Percentiles rank a stretch among this genome's conserved stretches.
Conservation (phyloP, 2,113 vertebrate species). For the Ammodytes dubius region DNA sequence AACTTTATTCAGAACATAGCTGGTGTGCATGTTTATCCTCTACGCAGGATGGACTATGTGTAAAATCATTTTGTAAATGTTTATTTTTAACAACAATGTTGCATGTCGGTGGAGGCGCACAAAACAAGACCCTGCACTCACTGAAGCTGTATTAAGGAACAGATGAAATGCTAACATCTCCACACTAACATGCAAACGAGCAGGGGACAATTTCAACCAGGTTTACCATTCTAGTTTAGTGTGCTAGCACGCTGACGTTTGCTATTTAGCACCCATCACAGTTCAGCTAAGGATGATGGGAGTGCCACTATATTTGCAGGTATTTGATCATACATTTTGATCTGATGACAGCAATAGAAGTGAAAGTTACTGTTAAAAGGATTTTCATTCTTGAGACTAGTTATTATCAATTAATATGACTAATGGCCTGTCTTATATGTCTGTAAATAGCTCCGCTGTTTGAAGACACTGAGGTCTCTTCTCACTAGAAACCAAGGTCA, state of each 20-base stretch:
- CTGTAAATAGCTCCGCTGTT: too few species aligned
- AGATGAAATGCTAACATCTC: not conserved
- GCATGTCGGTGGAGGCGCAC: not conserved
- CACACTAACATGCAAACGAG: not conserved
- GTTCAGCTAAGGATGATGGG: not conserved
- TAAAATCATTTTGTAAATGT: not conserved
- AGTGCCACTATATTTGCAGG: not conserved
- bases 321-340: not conserved
- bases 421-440: too few species aligned
- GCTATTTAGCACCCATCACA: conserved; percentile 1
- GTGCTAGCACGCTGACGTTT: not conserved
- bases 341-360: not conserved
- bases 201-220: not conserved
- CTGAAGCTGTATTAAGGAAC: not conserved
- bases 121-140: not conserved
- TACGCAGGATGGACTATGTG: too few species aligned
- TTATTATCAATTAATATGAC: too few species aligned
- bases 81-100: not conserved
- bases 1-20: not conserved
- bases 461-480: too few species aligned
- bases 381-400: too few species aligned
- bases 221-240: not conserved
- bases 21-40: not conserved
- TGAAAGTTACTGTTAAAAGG: not conserved
- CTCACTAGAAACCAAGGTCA: too few species aligned